Evolutionary conservation across 1,140 invertebrate genomes (phyloP).

Genomic region (Halyomorpha halys): DNA sequence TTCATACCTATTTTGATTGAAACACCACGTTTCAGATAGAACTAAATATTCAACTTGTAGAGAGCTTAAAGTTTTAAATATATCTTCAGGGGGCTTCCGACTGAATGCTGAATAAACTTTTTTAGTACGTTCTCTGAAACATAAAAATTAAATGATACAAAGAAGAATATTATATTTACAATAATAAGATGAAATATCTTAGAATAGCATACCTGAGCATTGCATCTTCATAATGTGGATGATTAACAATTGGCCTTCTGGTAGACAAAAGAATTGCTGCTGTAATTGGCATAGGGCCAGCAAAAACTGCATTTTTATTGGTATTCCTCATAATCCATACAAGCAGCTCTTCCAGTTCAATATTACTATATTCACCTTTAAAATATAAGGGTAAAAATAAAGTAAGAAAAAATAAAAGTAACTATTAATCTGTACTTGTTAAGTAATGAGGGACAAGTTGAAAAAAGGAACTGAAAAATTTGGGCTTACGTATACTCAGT

Average conservation of each 20-base stretch:
- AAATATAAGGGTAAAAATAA: background rate
- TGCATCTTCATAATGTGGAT: slow-evolving; percentile 73
- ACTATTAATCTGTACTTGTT: too few species aligned
- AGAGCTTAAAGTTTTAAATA: slow-evolving; percentile 47
- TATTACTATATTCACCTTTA: slow-evolving; percentile 58
- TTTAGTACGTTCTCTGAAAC: slow-evolving; percentile 54
- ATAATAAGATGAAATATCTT: slow-evolving; percentile 5
- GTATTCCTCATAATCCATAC: slow-evolving; percentile 60
- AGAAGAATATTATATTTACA: slow-evolving; percentile 9
- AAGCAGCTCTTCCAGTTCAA: slow-evolving; percentile 60
- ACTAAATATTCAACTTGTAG: slow-evolving; percentile 52
- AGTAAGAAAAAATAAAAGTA: too few species aligned
- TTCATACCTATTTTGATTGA: slow-evolving; percentile 45
- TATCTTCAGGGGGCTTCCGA: slow-evolving; percentile 44
- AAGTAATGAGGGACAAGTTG: too few species aligned
- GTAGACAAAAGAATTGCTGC: slow-evolving; percentile 68
- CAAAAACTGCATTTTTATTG: slow-evolving; percentile 52
- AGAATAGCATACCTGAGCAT: slow-evolving; percentile 45
- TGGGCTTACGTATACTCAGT: too few species aligned
- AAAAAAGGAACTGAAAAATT: too few species aligned
- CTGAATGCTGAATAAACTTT: slow-evolving; percentile 56
- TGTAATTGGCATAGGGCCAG: slow-evolving; percentile 75
- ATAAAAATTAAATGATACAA: slow-evolving; percentile 5
- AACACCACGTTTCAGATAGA: slow-evolving; percentile 51
- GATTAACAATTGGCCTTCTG: slow-evolving; percentile 61